Evolutionary conservation across 35 echinoderm and acorn worm genomes (phyloP).

Genomic region (Ophioderma brevispina): DNA sequence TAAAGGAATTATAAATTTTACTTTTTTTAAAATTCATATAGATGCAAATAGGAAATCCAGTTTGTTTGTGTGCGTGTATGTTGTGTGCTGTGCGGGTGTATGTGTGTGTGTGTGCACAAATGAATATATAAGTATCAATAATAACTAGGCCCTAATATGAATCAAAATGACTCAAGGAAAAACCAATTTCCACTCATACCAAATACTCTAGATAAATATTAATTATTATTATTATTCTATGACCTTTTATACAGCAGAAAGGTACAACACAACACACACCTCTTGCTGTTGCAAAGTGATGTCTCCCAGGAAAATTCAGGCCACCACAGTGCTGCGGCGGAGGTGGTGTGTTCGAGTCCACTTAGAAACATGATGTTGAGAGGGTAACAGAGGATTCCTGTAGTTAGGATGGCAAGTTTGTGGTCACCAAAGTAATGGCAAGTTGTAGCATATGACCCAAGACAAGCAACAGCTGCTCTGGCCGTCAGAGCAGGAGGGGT

Average conservation of each 20-base stretch:
- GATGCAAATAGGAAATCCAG: too few species aligned
- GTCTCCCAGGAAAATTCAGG: neutral
- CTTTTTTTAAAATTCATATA: too few species aligned
- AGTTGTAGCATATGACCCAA: constrained; percentile 24
- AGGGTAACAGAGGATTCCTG: neutral
- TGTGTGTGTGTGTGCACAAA: neutral
- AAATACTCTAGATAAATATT: neutral
- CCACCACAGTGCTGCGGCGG: constrained; percentile 12
- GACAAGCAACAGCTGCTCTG: constrained; percentile 5
- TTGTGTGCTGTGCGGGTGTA: neutral
- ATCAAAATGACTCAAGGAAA: neutral
- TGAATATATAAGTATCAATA: neutral
- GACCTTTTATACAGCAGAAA: neutral
- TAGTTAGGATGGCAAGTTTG: neutral
- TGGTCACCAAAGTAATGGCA: neutral
- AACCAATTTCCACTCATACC: neutral
- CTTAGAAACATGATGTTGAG: constrained; percentile 13
- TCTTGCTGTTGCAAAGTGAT: constrained; percentile 22
- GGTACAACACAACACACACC: constrained; percentile 31
- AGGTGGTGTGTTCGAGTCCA: neutral
- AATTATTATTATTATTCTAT: neutral
- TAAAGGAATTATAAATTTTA: too few species aligned
- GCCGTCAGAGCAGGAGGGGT: too few species aligned
- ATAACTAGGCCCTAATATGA: neutral
- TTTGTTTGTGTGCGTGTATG: too few species aligned